Base-by-base conservation (phyloP, 2,888 invertebrate species). In the Phengaris alcon region DNA sequence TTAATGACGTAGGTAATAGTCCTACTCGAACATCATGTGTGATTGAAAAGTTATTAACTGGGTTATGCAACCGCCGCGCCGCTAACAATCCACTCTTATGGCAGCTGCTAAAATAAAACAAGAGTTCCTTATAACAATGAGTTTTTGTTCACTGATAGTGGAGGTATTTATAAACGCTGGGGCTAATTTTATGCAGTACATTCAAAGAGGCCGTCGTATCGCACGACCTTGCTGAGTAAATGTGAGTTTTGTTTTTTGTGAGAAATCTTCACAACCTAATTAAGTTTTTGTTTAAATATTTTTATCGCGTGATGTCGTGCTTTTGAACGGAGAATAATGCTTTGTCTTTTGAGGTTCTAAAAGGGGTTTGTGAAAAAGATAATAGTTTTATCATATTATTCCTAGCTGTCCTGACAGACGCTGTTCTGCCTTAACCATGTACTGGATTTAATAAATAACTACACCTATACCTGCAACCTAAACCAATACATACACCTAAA, bases 51-150 rank as follows among this genome's bases (percentile, higher is more conserved):
- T n/a, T 44, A 68, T 68, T 68, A 68, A 48, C n/a, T 15, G 9
- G 48, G 68, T 69, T 48, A 48, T 69, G 12, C 52, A 54, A 72
- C 35, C 4, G 35, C 35, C 35, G 35, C 35, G 35, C 35, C 70
- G 22, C 70, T 13, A 52, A 72, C 22, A 72, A 70, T 48, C 15
- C 10, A 52, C 70, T 52, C 64, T 22, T 15, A 51, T n/a, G 51
- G 70, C 72, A 72, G 72, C 72, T 72, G 72, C 72, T 54, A 13
- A 72, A 72, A 72, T 10, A 52, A 72, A 72, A 72, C 35, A 51
- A 70, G 64, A 10, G 64, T 10, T 10, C 51, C 51, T 13, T 52
- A 52, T 54, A 70, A 72, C 72, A 72, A 72, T 72, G 72, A 72
- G 22, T 22, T 72, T 72, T 52, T 72, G 72, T 72, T 72, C 52